Base-by-base conservation (phyloP, 2,113 vertebrate genomes). In the Martes martes region DNA sequence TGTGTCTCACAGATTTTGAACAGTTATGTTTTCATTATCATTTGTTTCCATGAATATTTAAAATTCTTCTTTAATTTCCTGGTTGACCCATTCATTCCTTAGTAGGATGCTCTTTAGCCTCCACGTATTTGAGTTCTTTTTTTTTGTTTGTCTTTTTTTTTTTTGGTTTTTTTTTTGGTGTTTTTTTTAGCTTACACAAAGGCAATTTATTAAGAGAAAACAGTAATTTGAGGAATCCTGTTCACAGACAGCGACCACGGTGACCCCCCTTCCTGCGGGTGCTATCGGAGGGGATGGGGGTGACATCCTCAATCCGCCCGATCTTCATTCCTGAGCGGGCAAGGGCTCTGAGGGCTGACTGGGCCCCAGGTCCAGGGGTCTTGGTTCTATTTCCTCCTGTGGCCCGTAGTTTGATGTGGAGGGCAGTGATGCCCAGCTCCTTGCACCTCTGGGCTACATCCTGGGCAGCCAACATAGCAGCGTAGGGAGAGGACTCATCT, bases 291-390 rank as follows among this genome's bases (percentile, higher is more conserved):
- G 99, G 99, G 98, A 99, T 99, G 69, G 99, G 99, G 78, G 99
- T 99, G 94, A 99, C 99, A 89, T 99, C 99, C 99, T 99, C 99
- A 79, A 99, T 99, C 79, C 99, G 99, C 71, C 99, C 99, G 0
- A 99, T 99, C 99, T 99, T 99, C 99, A 99, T 99, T 19, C 99
- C 99, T 0, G 99, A 99, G 5, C 99, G 99, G 95, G 99, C 99
- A 96, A 99, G 98, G 95, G 99, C 99, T 98, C 99, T 99, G 96
- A 99, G 99, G 36, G 99, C 99, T 81, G 99, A 99, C 98, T 99
- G 99, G 16, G 99, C 99, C 85, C 99, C 99, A 1, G 99, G 99
- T 97, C 99, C 99, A 18, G 99, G 99, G 91, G 99, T 99, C 99
- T 99, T 99, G 47, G 99, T 99, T 98, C 99, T 99, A 96, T 99